A percentile compares a stretch with the other conserved stretches of the same genome.
Evolutionary conservation across 2,797 vertebrate species (phyloP).

Genomic region (Margarornis squamiger): DNA sequence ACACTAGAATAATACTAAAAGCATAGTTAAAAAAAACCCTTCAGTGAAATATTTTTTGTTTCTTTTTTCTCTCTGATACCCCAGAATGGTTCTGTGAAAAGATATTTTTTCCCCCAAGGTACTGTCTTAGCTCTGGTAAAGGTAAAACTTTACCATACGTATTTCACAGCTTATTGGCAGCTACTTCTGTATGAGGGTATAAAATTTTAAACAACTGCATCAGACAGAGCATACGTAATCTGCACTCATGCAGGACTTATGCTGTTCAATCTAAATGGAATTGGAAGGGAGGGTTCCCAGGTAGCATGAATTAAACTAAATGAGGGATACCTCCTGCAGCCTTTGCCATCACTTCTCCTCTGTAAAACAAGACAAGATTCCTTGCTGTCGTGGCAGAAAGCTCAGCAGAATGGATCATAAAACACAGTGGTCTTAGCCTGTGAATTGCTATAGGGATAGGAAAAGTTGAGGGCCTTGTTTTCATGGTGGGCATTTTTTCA

Average conservation of each 20-base stretch:
- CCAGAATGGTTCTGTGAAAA: neutral
- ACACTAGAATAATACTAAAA: neutral
- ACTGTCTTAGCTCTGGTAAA: neutral
- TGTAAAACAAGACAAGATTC: constrained; percentile 11
- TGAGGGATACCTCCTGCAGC: neutral
- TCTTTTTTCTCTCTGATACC: neutral
- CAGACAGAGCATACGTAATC: neutral
- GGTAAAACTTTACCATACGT: neutral
- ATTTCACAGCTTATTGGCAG: neutral
- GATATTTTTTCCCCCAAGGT: neutral
- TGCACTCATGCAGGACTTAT: neutral
- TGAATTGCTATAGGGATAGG: neutral
- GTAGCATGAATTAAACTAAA: constrained; percentile 32
- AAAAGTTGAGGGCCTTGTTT: neutral
- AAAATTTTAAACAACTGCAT: constrained; percentile 26
- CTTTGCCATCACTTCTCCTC: neutral
- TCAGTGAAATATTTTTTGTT: neutral
- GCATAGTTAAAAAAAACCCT: neutral
- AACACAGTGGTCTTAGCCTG: neutral
- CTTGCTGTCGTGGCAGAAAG: neutral
- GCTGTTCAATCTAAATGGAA: neutral
- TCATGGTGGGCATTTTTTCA: neutral
- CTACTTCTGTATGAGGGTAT: neutral
- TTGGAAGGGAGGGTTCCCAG: constrained; percentile 15
- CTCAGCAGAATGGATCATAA: neutral